Percentiles rank a stretch among this genome's conserved stretches.
phyloP scores from a whole-genome alignment of 2,113 vertebrate species.

The Aleadryas rufinucha region DNA sequence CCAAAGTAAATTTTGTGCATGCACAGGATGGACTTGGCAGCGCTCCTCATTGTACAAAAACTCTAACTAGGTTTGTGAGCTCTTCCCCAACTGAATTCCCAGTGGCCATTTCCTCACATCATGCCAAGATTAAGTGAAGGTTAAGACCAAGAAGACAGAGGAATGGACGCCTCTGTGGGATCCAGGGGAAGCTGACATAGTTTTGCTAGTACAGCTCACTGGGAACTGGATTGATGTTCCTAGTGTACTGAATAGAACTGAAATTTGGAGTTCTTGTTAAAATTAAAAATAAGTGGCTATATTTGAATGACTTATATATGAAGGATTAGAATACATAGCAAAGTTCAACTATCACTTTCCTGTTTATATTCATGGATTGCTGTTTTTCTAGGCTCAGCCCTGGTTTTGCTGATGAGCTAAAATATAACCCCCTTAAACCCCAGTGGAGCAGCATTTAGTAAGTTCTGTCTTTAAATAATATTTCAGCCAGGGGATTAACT shows the following conservation, averaged over 20 bases:
- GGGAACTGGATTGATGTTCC: background rate
- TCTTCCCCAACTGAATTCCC: background rate
- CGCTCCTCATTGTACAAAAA: background rate
- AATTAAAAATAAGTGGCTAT: background rate
- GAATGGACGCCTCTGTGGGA: background rate
- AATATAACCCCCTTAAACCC: constrained; percentile 27
- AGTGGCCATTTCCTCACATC: background rate
- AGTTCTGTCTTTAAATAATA: constrained; percentile 26
- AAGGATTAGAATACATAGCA: background rate
- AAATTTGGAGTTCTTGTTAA: background rate
- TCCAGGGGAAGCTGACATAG: background rate
- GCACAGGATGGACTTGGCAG: background rate
- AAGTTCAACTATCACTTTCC: constrained; percentile 17
- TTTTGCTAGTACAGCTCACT: background rate
- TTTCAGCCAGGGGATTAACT: constrained; percentile 26
- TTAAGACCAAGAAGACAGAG: background rate
- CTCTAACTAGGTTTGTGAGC: background rate
- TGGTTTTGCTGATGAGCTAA: constrained; percentile 55
- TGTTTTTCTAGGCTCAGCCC: constrained; percentile 47
- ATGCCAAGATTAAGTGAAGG: background rate
- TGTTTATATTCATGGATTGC: constrained; percentile 29
- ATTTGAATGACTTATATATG: background rate
- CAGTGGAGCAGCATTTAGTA: constrained; percentile 24
- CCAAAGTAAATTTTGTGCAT: background rate
- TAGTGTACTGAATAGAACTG: fast-evolving